These are phyloP conservation scores for Eumacrocentrus americanus DNA, from an alignment of 2,888 invertebrate species.

Conservation along the genomic window DNA sequence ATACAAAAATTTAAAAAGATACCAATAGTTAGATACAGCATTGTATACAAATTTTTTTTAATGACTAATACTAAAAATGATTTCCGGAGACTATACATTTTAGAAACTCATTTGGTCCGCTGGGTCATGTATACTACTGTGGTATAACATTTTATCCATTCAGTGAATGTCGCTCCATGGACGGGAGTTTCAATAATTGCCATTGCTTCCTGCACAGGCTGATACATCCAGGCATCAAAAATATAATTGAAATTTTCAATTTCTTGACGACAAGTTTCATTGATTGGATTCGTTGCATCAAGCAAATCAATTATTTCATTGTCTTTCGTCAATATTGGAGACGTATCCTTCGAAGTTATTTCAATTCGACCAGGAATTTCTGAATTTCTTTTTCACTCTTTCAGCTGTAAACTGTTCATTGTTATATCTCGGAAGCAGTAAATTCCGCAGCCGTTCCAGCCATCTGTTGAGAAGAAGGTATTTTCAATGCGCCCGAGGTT, in stretches of 20 bases:
- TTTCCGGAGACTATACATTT: background rate
- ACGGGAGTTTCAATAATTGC: slow-evolving; percentile 44
- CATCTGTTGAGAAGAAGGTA: no score
- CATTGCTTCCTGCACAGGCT: slow-evolving; percentile 46
- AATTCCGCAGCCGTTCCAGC: no score
- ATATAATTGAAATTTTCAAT: slow-evolving; percentile 44
- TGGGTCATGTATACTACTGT: slow-evolving; percentile 49
- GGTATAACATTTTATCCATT: slow-evolving; percentile 51
- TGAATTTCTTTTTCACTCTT: slow-evolving; percentile 24
- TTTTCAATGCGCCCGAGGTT: no score
- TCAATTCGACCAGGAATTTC: slow-evolving; percentile 26
- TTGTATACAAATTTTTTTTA: background rate
- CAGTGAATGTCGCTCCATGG: slow-evolving; percentile 47
- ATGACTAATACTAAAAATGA: background rate
- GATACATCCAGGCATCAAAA: slow-evolving; percentile 46
- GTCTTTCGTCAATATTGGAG: slow-evolving; percentile 20
- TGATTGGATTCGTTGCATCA: slow-evolving; percentile 36
- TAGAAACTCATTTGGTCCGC: slow-evolving; percentile 33
- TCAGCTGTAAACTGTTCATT: slow-evolving; percentile 32
- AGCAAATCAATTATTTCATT: slow-evolving; percentile 44
- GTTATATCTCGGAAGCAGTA: slow-evolving; percentile 47
- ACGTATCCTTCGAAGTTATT: slow-evolving; percentile 21
- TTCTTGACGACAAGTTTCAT: slow-evolving; percentile 40
- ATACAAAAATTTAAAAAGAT: no score
- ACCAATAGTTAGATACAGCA: background rate